phyloP scores from a whole-genome alignment of 1,140 invertebrate species.

The Drosophila rhopaloa region DNA sequence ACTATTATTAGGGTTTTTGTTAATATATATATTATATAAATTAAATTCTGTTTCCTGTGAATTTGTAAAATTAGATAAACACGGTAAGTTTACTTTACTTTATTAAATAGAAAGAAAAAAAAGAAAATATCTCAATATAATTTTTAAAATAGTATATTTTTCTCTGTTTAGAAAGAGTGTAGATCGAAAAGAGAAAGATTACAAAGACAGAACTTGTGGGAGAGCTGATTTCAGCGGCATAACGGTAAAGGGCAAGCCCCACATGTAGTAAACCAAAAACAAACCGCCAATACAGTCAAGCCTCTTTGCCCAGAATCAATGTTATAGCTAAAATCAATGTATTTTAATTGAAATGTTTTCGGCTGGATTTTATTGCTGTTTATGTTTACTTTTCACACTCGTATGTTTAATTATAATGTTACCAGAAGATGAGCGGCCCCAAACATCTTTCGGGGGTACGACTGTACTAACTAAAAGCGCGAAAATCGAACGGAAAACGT shows the following conservation, averaged over 20 bases:
- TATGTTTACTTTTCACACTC: slow-evolving; percentile 38
- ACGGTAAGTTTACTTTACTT: too few species aligned
- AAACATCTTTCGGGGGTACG: slow-evolving; percentile 15
- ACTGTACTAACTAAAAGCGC: slow-evolving; percentile 23
- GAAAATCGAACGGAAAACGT: slow-evolving; percentile 20
- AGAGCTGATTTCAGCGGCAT: slow-evolving; percentile 38
- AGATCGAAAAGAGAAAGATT: slow-evolving; percentile 8
- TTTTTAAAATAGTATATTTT: not conserved
- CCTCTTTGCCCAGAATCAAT: slow-evolving; percentile 5
- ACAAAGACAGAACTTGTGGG: not conserved
- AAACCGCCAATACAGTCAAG: slow-evolving; percentile 27
- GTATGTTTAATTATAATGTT: slow-evolving; percentile 42
- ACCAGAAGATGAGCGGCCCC: slow-evolving; percentile 17
- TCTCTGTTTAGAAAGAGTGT: not conserved
- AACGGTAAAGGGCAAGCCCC: slow-evolving; percentile 53
- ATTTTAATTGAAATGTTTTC: slow-evolving; percentile 46
- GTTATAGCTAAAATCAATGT: not conserved
- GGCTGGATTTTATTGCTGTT: slow-evolving; percentile 26
- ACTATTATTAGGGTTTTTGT: too few species aligned
- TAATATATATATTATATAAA: too few species aligned
- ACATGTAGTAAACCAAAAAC: slow-evolving; percentile 8
- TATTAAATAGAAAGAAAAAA: too few species aligned
- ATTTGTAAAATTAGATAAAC: too few species aligned
- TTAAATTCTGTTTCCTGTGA: too few species aligned
- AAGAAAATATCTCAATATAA: too few species aligned